These are phyloP conservation scores for Apaloderma vittatum DNA, from an alignment of 2,113 vertebrate species.

Conservation along the genomic window DNA sequence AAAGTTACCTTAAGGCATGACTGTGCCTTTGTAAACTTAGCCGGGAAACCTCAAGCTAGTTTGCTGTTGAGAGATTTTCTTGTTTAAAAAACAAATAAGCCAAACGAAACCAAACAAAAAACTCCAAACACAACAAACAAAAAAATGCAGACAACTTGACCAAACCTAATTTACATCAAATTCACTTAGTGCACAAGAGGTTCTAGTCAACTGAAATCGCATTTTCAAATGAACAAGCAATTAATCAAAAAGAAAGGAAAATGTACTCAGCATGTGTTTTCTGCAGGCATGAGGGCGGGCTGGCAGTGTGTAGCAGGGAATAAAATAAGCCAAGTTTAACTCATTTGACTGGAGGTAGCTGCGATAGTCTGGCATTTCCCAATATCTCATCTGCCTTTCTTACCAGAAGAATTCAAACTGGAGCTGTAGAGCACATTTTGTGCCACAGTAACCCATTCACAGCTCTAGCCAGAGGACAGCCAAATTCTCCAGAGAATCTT, in stretches of 20 bases:
- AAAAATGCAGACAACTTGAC: neutral
- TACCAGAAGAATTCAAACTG: neutral
- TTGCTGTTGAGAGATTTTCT: neutral
- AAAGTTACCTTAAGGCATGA: neutral
- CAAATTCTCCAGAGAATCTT: neutral
- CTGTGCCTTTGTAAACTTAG: neutral
- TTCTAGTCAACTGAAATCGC: neutral
- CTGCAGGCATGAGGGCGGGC: rapidly evolving
- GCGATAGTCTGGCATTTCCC: neutral
- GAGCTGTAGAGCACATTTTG: neutral
- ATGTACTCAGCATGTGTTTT: neutral
- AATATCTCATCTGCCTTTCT: neutral
- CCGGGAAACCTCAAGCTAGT: neutral
- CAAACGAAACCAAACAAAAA: neutral
- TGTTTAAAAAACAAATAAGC: neutral
- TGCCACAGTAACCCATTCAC: neutral
- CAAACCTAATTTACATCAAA: neutral
- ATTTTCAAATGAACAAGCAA: neutral
- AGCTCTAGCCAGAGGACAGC: neutral
- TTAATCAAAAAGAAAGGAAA: neutral
- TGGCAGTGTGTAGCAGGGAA: rapidly evolving
- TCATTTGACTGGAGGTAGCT: neutral
- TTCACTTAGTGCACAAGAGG: neutral
- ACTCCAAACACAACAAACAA: neutral
- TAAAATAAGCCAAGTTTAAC: neutral